phyloP scores from a whole-genome alignment of 2,113 vertebrate genomes.

The Mustela nigripes region DNA sequence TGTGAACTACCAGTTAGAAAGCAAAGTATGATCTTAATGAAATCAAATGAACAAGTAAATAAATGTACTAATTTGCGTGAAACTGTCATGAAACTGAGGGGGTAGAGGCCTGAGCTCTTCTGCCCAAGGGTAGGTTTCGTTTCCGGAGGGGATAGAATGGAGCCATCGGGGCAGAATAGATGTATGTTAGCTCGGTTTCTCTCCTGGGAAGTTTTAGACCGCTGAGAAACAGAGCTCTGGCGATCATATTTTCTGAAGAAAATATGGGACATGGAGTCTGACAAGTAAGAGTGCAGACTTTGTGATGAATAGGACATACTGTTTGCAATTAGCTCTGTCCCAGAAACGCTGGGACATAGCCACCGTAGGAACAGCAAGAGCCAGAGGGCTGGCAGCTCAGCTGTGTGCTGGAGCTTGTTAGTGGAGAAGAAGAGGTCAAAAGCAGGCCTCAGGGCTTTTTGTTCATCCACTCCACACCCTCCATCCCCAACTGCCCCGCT shows the following conservation, averaged over 20 bases:
- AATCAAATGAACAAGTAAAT: not conserved
- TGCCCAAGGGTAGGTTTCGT: not conserved
- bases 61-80: not conserved
- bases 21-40: not conserved
- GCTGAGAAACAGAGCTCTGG: not conserved
- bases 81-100: not conserved
- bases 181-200: not conserved
- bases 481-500: conserved; percentile 2
- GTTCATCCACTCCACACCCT: not conserved
- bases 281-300: conserved; percentile 39
- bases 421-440: conserved; percentile 38
- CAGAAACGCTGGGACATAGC: conserved; percentile 42
- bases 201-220: not conserved
- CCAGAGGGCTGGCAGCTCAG: not conserved
- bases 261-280: conserved; percentile 41
- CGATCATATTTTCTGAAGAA: conserved; percentile 55
- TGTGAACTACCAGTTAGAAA: not conserved
- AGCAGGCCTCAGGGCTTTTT: not conserved
- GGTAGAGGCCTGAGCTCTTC: not conserved
- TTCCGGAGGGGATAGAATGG: not conserved
- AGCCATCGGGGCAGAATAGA: not conserved
- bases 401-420: not conserved
- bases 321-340: conserved; percentile 66
- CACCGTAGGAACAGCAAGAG: conserved; percentile 43
- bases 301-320: conserved; percentile 58